phyloP scores from a whole-genome alignment of 2,888 invertebrate genomes.

The Pollenia griseotomentosa region DNA sequence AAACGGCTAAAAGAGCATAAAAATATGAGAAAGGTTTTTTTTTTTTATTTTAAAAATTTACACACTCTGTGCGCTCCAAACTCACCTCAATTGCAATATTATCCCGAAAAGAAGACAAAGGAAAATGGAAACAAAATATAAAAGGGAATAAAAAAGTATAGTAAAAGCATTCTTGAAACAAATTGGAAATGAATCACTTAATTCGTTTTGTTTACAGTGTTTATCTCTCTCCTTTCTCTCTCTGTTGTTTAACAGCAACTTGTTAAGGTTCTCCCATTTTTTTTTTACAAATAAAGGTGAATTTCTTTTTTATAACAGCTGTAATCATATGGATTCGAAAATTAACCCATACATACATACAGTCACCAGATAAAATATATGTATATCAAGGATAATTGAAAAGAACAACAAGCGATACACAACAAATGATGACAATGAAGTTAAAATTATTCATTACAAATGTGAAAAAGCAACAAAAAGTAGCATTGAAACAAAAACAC shows the following conservation, averaged over 20 bases:
- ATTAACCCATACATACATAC: neutral
- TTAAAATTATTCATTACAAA: constrained; percentile 50
- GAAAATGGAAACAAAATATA: neutral
- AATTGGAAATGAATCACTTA: no score
- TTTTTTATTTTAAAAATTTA: neutral
- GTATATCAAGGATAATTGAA: constrained; percentile 65
- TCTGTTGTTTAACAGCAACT: neutral
- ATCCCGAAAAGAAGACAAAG: constrained; percentile 16
- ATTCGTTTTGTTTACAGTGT: no score
- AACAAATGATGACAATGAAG: constrained; percentile 61
- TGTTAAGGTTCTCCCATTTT: constrained; percentile 3
- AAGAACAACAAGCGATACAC: constrained; percentile 55
- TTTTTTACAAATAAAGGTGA: constrained; percentile 32
- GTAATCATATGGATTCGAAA: constrained; percentile 35
- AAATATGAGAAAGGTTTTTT: constrained; percentile 1
- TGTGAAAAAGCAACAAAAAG: neutral
- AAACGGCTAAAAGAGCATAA: constrained; percentile 24
- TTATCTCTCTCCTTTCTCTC: neutral
- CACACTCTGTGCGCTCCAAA: neutral
- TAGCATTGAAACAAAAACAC: neutral
- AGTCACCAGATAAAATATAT: constrained; percentile 12
- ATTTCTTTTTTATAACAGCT: constrained; percentile 34
- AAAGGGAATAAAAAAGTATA: neutral
- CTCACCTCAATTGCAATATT: neutral
- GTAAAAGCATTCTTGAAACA: neutral